Evolutionary conservation across 2,113 vertebrate species (phyloP), one percentile per base, ranked within the genome.

Genomic region (Cebus imitator): DNA sequence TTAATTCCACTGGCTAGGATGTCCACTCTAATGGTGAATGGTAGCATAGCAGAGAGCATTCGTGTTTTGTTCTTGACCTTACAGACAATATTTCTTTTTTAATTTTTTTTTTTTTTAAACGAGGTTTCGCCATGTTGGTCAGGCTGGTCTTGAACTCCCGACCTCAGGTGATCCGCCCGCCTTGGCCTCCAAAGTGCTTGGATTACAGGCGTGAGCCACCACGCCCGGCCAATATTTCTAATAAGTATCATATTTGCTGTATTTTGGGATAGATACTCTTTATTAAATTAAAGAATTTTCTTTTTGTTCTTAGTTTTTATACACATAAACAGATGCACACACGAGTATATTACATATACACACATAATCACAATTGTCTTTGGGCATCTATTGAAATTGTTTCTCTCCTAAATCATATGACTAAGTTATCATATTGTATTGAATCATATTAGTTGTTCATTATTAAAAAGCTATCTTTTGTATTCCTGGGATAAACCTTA

Each of bases 31-130:
- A 57, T 85, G 20, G 35, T 89, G 32, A 92, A 66, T 21, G 81
- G 30, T 37, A 75, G 14, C 66, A 76, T 86, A 27, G 18, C 16
- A 20, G 35, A 27, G n/a, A 5, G 5, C 58, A 87, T 94, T 68
- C 6, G 21, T 35, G 9, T 64, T 87, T 66, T 87, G 20, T 81
- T 64, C 30, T 55, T 87, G 43, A n/a, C 7, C 55, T 81, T 82
- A 87, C 64, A 73, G 25, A 80, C 20, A 87, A 17, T 87, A n/a
- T 92, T 92, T 92, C 43, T 61, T 92, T 92, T 87, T 43, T 52
- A 52, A 35, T 81, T 92, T 92, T 87, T 43, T 61, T 50, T 50
- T 52, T 52, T 52, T 52, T 52, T 6, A 52, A 52, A 17, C 4
- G 0, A 5, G 52, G 52, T 52, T 52, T 52, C 16, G 17, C 52